Base-by-base conservation (phyloP, 2,888 invertebrate species). In the Spodoptera littoralis region DNA sequence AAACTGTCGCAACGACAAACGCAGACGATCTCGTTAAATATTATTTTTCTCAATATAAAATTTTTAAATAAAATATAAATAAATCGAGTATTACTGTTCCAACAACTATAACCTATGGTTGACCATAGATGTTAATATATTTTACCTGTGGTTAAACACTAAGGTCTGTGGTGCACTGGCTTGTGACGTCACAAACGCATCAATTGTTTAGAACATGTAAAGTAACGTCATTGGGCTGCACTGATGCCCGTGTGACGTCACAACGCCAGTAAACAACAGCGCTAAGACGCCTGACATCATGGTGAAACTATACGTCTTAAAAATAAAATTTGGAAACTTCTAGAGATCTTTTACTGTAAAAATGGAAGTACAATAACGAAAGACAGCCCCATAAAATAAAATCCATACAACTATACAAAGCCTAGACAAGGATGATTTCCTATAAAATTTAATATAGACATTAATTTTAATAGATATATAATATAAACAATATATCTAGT, bases 51-150 rank as follows among this genome's bases (percentile, higher is more conserved):
- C 83, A 87, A 87, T 88, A 91, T 90, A 91, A 86, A 80, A 83
- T 87, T 90, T 72, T 92, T 88, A 92, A 92, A 92, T 92, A 92
- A 93, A 92, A 92, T 90, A 93, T 92, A 93, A 94, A 93, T 92
- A 93, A 36, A 92, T 91, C 91, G 93, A 94, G 94, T 94, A 94
- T 94, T 94, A 92, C 87, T 86, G 92, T 93, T 92, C 89, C 92
- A 93, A 92, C 92, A 92, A 92, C 88, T 86, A 85, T 76, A 84
- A 80, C 84, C 92, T 87, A 90, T 89, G 92, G 92, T 92, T 90
- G 82, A 92, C 92, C 92, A 93, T 86, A 92, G 92, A 91, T 84
- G 80, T 84, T 84, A 83, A 89, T 88, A 90, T 88, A 89, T 84
- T 86, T 84, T 71, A 71, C 65, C 71, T 73, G 86, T 83, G 85